phyloP scores from a whole-genome alignment of 2,888 invertebrate genomes.

The Lepetodrilus schrolli region DNA sequence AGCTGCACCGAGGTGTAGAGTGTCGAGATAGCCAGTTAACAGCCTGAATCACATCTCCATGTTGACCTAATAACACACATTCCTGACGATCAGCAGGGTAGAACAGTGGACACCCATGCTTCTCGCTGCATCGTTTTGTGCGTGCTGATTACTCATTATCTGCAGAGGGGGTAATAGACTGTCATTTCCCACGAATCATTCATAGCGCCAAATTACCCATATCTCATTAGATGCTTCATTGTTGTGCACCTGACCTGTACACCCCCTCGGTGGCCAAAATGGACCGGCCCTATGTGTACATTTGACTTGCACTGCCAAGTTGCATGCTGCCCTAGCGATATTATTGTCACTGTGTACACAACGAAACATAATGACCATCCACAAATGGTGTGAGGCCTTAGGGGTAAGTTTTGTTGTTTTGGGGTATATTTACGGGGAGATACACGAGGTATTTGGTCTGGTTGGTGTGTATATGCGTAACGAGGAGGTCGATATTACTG shows the following conservation, averaged over 20 bases:
- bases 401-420: not conserved
- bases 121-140: slow-evolving; percentile 18
- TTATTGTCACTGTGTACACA: not conserved
- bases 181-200: slow-evolving; percentile 1
- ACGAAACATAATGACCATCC: not conserved
- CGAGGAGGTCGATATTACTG: slow-evolving; percentile 12
- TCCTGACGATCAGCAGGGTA: slow-evolving; percentile 6
- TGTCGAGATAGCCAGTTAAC: not conserved
- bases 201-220: not conserved
- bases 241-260: slow-evolving; percentile 29
- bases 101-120: not conserved
- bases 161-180: slow-evolving; percentile 14
- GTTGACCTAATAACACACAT: slow-evolving; percentile 23
- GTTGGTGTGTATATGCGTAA: not conserved
- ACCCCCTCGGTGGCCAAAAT: not conserved
- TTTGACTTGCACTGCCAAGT: slow-evolving; percentile 27
- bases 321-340: slow-evolving; percentile 17
- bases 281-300: slow-evolving; percentile 29
- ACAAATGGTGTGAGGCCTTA: not conserved
- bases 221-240: slow-evolving; percentile 24
- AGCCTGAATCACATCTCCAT: not conserved
- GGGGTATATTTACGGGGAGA: not conserved
- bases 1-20: too few species aligned
- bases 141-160: not conserved
- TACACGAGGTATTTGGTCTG: not conserved